Percentiles rank a stretch among this genome's conserved stretches.
Conservation (phyloP, 2,113 vertebrate genomes). For the Rafetus swinhoei region DNA sequence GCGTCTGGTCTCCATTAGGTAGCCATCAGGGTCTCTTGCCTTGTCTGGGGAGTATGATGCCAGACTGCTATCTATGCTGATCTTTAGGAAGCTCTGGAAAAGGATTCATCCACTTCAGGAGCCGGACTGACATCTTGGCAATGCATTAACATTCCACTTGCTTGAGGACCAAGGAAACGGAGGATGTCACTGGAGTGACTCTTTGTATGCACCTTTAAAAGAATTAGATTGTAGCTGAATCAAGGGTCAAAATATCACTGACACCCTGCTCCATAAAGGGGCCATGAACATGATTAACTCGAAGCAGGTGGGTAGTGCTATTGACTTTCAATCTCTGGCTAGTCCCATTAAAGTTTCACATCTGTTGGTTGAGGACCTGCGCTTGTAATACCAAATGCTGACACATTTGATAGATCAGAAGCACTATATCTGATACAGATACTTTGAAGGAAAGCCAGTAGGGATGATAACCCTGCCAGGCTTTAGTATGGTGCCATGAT, state of each 20-base stretch:
- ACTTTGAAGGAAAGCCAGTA: background rate
- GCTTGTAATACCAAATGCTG: background rate
- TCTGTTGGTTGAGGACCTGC: background rate
- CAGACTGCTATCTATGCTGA: rapidly evolving
- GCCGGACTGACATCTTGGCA: rapidly evolving
- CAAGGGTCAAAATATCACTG: background rate
- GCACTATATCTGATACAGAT: background rate
- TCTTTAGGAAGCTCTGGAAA: background rate
- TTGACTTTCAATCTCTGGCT: background rate
- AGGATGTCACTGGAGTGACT: background rate
- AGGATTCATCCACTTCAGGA: rapidly evolving
- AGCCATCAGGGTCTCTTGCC: background rate
- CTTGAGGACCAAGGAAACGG: background rate
- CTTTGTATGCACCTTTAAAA: background rate
- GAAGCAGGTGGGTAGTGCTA: background rate
- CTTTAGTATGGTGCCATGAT: background rate
- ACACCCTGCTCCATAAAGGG: background rate
- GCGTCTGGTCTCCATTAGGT: background rate
- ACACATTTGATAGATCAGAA: background rate
- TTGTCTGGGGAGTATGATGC: background rate
- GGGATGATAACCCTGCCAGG: background rate
- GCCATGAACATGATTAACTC: background rate
- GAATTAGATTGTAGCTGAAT: background rate
- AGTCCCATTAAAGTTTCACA: background rate
- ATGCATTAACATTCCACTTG: background rate